phyloP scores from a whole-genome alignment of 2,797 vertebrate genomes.

The Sciurus vulgaris region DNA sequence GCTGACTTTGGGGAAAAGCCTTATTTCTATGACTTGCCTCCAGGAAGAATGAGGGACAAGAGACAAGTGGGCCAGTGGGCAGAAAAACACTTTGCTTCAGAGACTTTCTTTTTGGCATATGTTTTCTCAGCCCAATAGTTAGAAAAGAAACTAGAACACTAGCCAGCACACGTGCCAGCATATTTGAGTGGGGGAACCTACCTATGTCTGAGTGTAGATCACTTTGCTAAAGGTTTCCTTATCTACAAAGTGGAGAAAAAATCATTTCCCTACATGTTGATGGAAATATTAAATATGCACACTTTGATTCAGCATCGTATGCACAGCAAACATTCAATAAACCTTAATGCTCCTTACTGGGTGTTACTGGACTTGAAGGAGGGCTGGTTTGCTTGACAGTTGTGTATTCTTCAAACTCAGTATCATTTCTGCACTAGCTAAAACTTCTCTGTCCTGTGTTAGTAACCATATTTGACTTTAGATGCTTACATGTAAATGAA shows the following conservation, averaged over 20 bases:
- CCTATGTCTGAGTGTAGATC: neutral
- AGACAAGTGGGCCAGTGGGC: rapidly evolving
- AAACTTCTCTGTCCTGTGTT: neutral
- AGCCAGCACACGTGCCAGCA: neutral
- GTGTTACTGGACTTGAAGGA: neutral
- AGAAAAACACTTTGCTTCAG: neutral
- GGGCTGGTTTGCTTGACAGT: neutral
- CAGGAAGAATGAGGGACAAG: neutral
- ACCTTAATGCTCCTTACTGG: neutral
- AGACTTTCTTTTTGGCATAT: neutral
- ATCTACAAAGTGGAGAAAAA: neutral
- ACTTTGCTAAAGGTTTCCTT: neutral
- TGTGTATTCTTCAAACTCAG: neutral
- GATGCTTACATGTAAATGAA: neutral
- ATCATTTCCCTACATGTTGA: neutral
- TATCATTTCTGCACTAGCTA: neutral
- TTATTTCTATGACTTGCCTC: neutral
- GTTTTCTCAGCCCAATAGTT: neutral
- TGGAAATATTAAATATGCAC: neutral
- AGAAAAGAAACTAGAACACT: neutral
- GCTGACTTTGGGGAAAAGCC: neutral
- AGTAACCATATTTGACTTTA: neutral
- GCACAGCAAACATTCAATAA: neutral
- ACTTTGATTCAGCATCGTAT: neutral
- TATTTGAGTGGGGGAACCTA: neutral